phyloP scores from a whole-genome alignment of 2,797 vertebrate genomes.

The Saxicola maurus region DNA sequence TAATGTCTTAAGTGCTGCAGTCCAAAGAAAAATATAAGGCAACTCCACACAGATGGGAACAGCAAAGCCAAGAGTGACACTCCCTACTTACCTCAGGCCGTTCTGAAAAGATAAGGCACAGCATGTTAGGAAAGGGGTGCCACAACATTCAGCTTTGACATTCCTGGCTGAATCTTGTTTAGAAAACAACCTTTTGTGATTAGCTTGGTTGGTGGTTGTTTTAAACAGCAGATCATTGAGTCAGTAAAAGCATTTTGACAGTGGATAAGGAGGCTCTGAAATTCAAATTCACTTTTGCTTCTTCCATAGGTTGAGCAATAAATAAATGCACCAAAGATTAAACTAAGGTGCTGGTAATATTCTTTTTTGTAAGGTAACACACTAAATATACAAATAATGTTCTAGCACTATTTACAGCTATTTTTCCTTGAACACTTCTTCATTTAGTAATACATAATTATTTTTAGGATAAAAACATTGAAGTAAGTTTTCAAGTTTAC shows the following conservation, averaged over 20 bases:
- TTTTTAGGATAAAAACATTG: neutral
- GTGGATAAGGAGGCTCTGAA: neutral
- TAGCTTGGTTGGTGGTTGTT: neutral
- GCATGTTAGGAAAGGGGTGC: neutral
- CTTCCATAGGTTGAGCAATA: neutral
- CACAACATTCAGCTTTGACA: neutral
- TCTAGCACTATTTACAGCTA: constrained; percentile 48
- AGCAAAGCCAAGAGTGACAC: neutral
- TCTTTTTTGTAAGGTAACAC: neutral
- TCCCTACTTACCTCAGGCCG: neutral
- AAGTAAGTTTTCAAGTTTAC: neutral
- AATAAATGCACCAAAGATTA: constrained; percentile 33
- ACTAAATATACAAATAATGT: constrained; percentile 38
- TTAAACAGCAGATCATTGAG: neutral
- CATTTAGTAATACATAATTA: constrained; percentile 23
- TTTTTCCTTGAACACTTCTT: constrained; percentile 1
- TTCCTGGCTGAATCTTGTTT: neutral
- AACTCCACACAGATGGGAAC: neutral
- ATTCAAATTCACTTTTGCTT: neutral
- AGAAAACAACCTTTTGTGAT: neutral
- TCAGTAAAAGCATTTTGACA: neutral
- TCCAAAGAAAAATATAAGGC: constrained; percentile 9
- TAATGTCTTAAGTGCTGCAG: neutral
- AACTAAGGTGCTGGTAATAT: constrained; percentile 12
- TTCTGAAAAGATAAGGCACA: constrained; percentile 12